A percentile compares a stretch with the other conserved stretches of the same genome.
phyloP scores from a whole-genome alignment of 2,888 invertebrate species.

The Chymomyza procnemis region DNA sequence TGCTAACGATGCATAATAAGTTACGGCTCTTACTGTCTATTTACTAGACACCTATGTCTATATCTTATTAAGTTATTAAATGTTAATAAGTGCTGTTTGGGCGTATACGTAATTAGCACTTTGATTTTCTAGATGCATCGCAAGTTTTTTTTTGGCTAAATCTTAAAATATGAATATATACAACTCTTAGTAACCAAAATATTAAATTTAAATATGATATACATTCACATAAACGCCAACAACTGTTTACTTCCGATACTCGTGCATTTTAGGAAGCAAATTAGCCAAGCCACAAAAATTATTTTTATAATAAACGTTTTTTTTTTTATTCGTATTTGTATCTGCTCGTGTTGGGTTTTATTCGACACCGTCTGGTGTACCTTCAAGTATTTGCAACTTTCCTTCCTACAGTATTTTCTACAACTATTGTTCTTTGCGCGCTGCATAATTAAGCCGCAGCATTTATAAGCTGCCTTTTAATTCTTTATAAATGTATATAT shows the following conservation, averaged over 20 bases:
- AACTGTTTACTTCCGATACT: neutral
- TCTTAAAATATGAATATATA: neutral
- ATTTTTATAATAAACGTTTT: conserved; percentile 2
- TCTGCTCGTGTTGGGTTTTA: conserved; percentile 15
- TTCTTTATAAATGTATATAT: conserved; percentile 10
- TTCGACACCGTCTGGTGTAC: conserved; percentile 12
- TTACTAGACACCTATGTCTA: neutral
- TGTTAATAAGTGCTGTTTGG: conserved; percentile 21
- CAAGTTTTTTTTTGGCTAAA: too few species aligned
- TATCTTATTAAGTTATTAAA: conserved; percentile 40
- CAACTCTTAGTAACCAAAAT: neutral
- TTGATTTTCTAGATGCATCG: too few species aligned
- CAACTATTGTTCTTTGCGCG: conserved; percentile 35
- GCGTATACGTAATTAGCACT: neutral
- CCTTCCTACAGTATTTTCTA: conserved; percentile 54
- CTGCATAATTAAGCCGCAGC: conserved; percentile 50
- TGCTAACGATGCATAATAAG: neutral
- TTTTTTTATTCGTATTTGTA: conserved; percentile 25
- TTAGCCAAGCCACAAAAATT: neutral
- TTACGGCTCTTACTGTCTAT: conserved; percentile 14
- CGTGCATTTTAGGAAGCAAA: neutral
- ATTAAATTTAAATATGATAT: neutral
- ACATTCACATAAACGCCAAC: neutral
- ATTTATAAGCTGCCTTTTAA: conserved; percentile 31
- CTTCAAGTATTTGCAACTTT: conserved; percentile 39